Evolutionary conservation across 2,113 vertebrate genomes (phyloP), one percentile per base, ranked within the genome.

Genomic region (Engraulis encrasicolus): DNA sequence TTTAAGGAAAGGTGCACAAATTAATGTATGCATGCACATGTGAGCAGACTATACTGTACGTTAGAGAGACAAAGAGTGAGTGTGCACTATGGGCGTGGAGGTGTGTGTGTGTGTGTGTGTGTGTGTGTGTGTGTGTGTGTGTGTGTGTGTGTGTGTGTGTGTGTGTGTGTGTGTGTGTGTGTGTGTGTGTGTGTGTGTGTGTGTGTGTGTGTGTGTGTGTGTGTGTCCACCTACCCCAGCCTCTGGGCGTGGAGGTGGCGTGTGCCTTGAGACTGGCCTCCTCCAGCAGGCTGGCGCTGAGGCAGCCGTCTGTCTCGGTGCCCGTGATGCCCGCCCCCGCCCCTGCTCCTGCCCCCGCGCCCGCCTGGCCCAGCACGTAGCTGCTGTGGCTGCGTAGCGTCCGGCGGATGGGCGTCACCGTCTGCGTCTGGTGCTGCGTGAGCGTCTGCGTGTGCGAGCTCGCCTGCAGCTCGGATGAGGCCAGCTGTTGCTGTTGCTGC

Each of bases 251-350:
- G 11, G 96, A 93, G 84, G 92, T 92, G 74, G 95, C 96, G 86
- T 95, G 96, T 27, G 96, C 96, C 61, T 84, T 95, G 87, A 97
- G 95, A 38, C 93, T 90, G 80, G 96, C 94, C 86, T 96, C 96
- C 0, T 97, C 96, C 54, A 95, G 49, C 18, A 94, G 78, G 2
- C 91, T 93, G 31, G 95, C 92, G 78, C 89, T 82, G n/a, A 92
- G 87, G 1, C 93, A 92, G 0, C 89, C 74, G 0, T 94, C 89
- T n/a, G n/a, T n/a, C n/a, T n/a, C n/a, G n/a, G n/a, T n/a, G n/a
- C n/a, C n/a, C n/a, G n/a, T n/a, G n/a, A n/a, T n/a, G n/a, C n/a
- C n/a, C n/a, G n/a, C n/a, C n/a, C n/a, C n/a, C n/a, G n/a, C n/a
- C n/a, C n/a, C n/a, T n/a, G n/a, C n/a, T n/a, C n/a, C n/a, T n/a